A percentile compares a stretch with the other conserved stretches of the same genome.
phyloP scores from a whole-genome alignment of 2,113 vertebrate genomes.

The Trichomycterus rosablanca region DNA sequence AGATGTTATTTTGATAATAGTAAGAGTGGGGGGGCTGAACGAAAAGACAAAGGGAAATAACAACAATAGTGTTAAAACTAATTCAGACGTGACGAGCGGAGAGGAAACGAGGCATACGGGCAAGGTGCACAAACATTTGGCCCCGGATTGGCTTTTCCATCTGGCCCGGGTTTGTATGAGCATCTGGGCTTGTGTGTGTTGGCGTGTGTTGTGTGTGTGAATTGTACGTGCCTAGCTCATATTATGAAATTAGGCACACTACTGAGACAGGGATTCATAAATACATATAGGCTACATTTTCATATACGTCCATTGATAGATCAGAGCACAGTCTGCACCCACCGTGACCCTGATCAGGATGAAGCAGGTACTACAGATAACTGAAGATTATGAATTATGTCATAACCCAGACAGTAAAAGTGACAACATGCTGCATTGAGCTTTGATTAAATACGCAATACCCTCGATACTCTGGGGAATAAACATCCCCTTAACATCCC shows the following conservation, averaged over 20 bases:
- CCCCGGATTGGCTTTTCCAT: conserved; percentile 54
- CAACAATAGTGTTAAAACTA: conserved; percentile 49
- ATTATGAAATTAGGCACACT: conserved; percentile 22
- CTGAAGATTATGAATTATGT: too few relatives aligned
- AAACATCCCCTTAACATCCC: too few relatives aligned
- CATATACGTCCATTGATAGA: too few relatives aligned
- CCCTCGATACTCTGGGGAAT: too few relatives aligned
- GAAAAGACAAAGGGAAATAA: conserved; percentile 50
- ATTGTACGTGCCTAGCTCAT: conserved; percentile 22
- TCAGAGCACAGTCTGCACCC: too few relatives aligned
- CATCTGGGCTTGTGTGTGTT: conserved; percentile 45
- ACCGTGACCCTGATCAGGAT: too few relatives aligned
- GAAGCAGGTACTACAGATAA: too few relatives aligned
- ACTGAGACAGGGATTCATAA: conserved; percentile 23
- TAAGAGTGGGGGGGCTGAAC: conserved; percentile 25
- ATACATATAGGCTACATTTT: too few relatives aligned
- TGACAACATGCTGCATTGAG: too few relatives aligned
- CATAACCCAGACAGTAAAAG: too few relatives aligned
- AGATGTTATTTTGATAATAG: conserved; percentile 74
- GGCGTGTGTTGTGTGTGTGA: conserved; percentile 15
- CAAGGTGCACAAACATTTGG: conserved; percentile 28
- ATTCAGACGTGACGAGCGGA: conserved; percentile 61
- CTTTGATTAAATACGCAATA: too few relatives aligned
- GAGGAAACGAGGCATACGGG: conserved; percentile 39
- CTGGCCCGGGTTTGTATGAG: conserved; percentile 47